A percentile compares a stretch with the other conserved stretches of the same genome.
Conservation (phyloP, 2,888 invertebrate species). For the Rutpela maculata region DNA sequence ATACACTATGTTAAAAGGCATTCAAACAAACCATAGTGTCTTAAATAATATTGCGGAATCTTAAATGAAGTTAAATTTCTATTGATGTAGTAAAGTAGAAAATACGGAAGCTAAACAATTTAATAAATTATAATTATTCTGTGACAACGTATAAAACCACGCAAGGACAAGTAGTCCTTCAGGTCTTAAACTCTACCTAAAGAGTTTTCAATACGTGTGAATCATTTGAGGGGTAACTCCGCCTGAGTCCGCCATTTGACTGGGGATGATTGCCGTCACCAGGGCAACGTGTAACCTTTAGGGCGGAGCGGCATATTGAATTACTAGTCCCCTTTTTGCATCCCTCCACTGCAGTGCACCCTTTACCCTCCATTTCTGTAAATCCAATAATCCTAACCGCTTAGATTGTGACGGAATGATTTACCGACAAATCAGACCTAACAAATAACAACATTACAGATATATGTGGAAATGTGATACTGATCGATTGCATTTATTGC, state of each 20-base stretch:
- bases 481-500: constrained; percentile 30
- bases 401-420: constrained; percentile 72
- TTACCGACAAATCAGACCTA: constrained; percentile 70
- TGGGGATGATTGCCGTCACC: constrained; percentile 60
- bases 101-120: constrained; percentile 39
- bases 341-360: constrained; percentile 43
- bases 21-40: not conserved
- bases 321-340: constrained; percentile 56
- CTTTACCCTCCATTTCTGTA: constrained; percentile 57
- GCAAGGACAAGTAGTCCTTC: constrained; percentile 35
- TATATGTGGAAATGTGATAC: constrained; percentile 31
- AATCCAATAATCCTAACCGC: constrained; percentile 72
- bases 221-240: constrained; percentile 50
- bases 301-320: constrained; percentile 68
- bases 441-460: constrained; percentile 67
- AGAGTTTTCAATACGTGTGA: constrained; percentile 33
- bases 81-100: constrained; percentile 4
- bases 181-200: constrained; percentile 26
- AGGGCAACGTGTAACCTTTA: constrained; percentile 68
- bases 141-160: constrained; percentile 35
- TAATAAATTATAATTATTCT: constrained; percentile 38
- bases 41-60: not conserved
- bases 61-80: not conserved
- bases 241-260: constrained; percentile 68
- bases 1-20: too few relatives aligned